Evolutionary conservation across 2,113 vertebrate genomes (phyloP), one percentile per base, ranked within the genome.

Genomic region (Garra rufa): DNA sequence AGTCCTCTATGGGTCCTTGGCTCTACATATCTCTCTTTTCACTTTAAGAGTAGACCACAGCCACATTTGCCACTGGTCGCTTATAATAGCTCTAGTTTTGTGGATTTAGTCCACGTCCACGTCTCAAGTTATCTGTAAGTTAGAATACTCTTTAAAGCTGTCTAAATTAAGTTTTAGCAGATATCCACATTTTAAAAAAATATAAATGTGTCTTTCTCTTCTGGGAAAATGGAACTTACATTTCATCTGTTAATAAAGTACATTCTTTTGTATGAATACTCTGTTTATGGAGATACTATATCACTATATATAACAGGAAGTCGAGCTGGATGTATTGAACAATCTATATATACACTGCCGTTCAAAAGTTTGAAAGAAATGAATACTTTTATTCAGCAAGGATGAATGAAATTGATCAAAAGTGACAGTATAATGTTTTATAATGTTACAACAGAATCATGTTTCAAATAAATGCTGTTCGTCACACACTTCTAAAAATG

Each of bases 1-100:
- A 80, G 81, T 86, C 76, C 85, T 83, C 69, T 76, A 78, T 24
- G 50, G 13, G 13, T 87, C 19, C 76, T 75, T 34, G 85, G 30
- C n/a, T 14, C 14, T 67, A 43, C 67, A 24, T 30, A 28, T 63
- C 14, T 79, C 34, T 77, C 21, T 77, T 79, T 79, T 61, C 28
- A 44, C 76, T 78, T 78, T 63, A 61, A 15, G 15, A 63, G n/a
- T 59, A 9, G 63, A 44, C 30, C 17, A 43, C 38, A 17, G 13
- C 76, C n/a, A 26, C 52, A 61, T 41, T 78, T 57, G 75, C 57
- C 50, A 76, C 19, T 24, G 76, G 4, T 11, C 9, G 3, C 41
- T 15, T 73, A 26, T 44, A 73, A 73, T 46, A 73, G 69, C 6
- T 71, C 1, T n/a, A 71, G 21, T 71, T 41, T 41, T 69, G 15